Evolutionary conservation across 2,888 invertebrate species (phyloP), one percentile per base, ranked within the genome.

Genomic region (Agriopis leucophaearia): DNA sequence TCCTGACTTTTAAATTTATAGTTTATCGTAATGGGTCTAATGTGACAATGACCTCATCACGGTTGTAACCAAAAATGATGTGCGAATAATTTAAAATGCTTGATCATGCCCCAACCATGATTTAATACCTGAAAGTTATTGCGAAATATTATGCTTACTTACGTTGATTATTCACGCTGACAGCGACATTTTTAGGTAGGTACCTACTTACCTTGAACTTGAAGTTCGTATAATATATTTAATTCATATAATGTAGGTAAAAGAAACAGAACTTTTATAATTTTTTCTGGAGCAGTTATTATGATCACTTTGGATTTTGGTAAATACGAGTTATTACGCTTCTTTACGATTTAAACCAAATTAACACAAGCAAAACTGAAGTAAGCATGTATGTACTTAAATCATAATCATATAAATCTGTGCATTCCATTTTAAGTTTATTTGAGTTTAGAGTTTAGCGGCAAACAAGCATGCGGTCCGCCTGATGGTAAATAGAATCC

Each of bases 1-100:
- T 38, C 38, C 8, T 38, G 8, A 27, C 2, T 38, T 38, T 38
- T 38, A 8, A 38, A 38, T 38, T 9, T 16, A 47, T 18, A 18
- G 4, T 16, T 47, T 47, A 47, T 38, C 52, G 15, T 54, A 10
- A 54, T 15, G 54, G 18, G 16, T 40, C 38, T 54, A 40, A 54
- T 54, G 54, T 40, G 40, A 40, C n/a, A 18, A 54, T 54, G 54
- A 54, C 16, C 38, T 54, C 54, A 54, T 54, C 54, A 40, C 13
- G 36, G 7, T 38, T 18, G n/a, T 40, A 18, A 18, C 40, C 16
- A 18, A 40, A 54, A 54, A 40, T 54, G 40, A 54, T 54, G 38
- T 40, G 38, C 16, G 40, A 40, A 54, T 12, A 16, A 15, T 54
- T 54, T 16, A 54, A 54, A 54, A 40, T 54, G 54, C 54, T 40